Base-by-base conservation (phyloP, 2,113 vertebrate species). In the Muntiacus reevesi region DNA sequence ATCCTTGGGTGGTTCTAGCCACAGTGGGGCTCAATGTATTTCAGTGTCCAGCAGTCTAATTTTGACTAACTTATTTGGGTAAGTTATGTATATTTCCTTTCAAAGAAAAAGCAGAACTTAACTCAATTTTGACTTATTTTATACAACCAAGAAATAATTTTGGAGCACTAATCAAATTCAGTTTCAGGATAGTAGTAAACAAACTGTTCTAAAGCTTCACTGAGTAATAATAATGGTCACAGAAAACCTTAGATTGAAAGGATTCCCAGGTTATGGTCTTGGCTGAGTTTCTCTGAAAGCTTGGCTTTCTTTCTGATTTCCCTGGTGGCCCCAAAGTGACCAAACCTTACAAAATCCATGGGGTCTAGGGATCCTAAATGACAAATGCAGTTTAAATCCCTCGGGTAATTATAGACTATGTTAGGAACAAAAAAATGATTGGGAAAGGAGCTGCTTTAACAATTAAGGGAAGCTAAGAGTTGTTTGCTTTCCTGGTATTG, bases 401-500 rank as follows among this genome's bases (percentile, higher is more conserved):
- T 78, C 28, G 28, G 23, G 43, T 43, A 64, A 74, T 45, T 43
- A 89, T 27, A 81, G 57, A 25, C 19, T 15, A 62, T 59, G 45
- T 79, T 40, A 91, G 50, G 33, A 91, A 30, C 45, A 13, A 67
- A 60, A 43, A 33, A 94, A 57, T 59, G 71, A 10, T 9, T 93
- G 2, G 85, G 28, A 95, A 90, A 52, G 25, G 30, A 89, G 15
- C 78, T 83, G 36, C 13, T 71, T 96, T 78, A 87, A 79, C 54
- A 96, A 74, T 93, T 89, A 62, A 40, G 79, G 91, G 84, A 88
- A 87, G 16, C 81, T 92, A 64, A 47, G 62, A 74, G 21, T 36
- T 93, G 28, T 93, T 94, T 96, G 94, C 83, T 79, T 94, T 93
- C 54, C 27, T 96, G 52, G 13, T 87, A 74, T 52, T 30, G 64